Conservation (phyloP, 2,888 invertebrate genomes). For the Scaptomyza cyrtandrae region DNA sequence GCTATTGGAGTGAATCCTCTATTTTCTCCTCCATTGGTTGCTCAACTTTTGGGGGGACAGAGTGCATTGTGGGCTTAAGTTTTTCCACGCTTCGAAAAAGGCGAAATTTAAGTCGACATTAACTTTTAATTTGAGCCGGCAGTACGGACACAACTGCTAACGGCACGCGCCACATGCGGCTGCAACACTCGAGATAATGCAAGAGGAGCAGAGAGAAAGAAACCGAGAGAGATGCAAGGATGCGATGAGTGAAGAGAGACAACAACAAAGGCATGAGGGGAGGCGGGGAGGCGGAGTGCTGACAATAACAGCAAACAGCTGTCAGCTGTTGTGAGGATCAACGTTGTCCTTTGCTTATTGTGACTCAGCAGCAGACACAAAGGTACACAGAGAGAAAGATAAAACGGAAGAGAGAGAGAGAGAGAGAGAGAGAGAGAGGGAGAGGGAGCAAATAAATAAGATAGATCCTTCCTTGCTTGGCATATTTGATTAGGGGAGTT, state of each 20-base stretch:
- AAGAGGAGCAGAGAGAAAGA: conserved; percentile 6
- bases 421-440: conserved; percentile 1
- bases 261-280: neutral
- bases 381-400: neutral
- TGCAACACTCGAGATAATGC: conserved; percentile 20
- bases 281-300: conserved; percentile 10
- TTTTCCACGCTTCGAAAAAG: conserved; percentile 28
- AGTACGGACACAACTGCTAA: conserved; percentile 14
- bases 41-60: neutral
- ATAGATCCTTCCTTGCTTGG: conserved; percentile 58
- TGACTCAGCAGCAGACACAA: conserved; percentile 39
- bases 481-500: conserved; percentile 75
- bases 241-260: conserved; percentile 3
- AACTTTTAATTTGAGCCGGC: conserved; percentile 42
- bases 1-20: neutral
- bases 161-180: conserved; percentile 67
- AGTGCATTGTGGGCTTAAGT: conserved; percentile 5
- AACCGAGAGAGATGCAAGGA: neutral
- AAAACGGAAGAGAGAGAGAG: neutral
- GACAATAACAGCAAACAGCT: conserved; percentile 60
- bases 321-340: conserved; percentile 75
- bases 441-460: conserved; percentile 26
- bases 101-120: conserved; percentile 46
- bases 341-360: conserved; percentile 32
- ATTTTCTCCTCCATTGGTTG: no score